A percentile compares a stretch with the other conserved stretches of the same genome.
These are phyloP conservation scores for Eubasilissa splendida DNA, from an alignment of 2,888 invertebrate species.

Conservation along the genomic window DNA sequence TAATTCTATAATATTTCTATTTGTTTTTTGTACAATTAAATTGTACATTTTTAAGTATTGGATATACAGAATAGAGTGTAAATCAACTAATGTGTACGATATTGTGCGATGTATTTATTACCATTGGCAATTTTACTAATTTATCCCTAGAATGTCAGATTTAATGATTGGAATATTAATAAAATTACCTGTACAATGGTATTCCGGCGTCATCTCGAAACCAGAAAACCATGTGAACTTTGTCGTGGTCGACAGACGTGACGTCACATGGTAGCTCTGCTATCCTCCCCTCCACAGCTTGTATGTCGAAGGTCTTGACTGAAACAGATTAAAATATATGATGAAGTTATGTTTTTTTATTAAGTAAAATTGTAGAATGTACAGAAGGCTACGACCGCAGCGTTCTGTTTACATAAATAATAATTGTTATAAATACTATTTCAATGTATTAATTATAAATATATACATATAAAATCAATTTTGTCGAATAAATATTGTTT, in stretches of 20 bases:
- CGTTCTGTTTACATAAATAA: constrained; percentile 3
- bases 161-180: not conserved
- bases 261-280: constrained; percentile 92
- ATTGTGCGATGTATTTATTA: no score
- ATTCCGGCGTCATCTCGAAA: constrained; percentile 90
- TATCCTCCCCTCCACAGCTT: constrained; percentile 90
- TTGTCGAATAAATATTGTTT: no score
- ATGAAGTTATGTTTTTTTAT: not conserved
- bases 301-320: constrained; percentile 86
- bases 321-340: constrained; percentile 35
- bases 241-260: constrained; percentile 85
- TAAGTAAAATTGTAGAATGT: constrained; percentile 13
- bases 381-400: not conserved
- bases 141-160: no score
- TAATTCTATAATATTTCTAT: no score
- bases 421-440: no score
- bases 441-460: no score
- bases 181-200: constrained; percentile 86
- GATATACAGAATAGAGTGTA: no score
- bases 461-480: no score
- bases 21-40: no score
- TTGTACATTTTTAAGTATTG: no score
- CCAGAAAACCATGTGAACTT: constrained; percentile 94
- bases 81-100: no score
- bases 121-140: no score